phyloP scores from a whole-genome alignment of 2,888 invertebrate genomes.

The Trachelus tabidus region DNA sequence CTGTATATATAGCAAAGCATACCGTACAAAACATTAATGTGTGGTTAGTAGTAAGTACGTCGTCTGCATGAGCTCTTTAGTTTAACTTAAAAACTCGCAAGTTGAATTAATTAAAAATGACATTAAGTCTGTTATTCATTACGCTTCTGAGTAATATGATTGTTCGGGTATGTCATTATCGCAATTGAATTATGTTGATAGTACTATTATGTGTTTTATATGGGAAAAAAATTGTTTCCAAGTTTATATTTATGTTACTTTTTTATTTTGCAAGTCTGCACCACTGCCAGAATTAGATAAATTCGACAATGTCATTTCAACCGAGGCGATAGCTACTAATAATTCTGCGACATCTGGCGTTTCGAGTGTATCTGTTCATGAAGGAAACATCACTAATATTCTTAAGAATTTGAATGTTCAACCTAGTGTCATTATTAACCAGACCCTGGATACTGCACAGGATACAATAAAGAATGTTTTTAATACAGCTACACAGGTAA shows the following conservation, averaged over 20 bases:
- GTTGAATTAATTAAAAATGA: background rate
- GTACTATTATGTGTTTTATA: no score
- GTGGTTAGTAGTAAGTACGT: no score
- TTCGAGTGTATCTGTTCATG: background rate
- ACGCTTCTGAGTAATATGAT: background rate
- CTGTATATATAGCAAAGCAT: no score
- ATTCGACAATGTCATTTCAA: no score
- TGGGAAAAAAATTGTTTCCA: no score
- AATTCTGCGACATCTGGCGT: background rate
- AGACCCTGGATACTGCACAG: background rate
- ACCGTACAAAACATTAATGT: no score
- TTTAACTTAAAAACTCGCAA: background rate
- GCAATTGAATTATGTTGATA: background rate
- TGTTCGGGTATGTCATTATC: background rate
- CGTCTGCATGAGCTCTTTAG: background rate
- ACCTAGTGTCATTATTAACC: background rate
- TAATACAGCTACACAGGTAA: background rate
- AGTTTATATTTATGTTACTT: no score
- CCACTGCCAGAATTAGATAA: no score
- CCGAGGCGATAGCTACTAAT: background rate
- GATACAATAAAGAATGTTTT: background rate
- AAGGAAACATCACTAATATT: background rate
- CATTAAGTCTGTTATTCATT: background rate
- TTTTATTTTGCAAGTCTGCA: no score
- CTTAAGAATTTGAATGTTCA: background rate